Percentiles rank a stretch among this genome's conserved stretches.
phyloP scores from a whole-genome alignment of 2,797 vertebrate genomes.

The Pagetopsis macropterus region DNA sequence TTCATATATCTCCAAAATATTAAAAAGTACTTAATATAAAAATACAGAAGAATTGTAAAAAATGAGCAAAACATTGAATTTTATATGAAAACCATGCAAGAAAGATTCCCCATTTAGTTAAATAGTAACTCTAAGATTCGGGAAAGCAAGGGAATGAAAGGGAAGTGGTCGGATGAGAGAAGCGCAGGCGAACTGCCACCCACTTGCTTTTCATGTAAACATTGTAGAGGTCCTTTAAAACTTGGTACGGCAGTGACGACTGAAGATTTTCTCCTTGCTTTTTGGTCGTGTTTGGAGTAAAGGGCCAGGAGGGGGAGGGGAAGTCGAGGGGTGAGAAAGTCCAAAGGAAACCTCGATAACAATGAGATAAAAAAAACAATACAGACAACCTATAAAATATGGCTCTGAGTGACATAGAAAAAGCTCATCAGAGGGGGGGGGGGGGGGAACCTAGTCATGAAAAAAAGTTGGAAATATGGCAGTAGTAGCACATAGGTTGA shows the following conservation, averaged over 20 bases:
- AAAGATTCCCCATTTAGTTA: slow-evolving; percentile 77
- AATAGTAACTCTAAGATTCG: slow-evolving; percentile 75
- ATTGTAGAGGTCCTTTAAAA: slow-evolving; percentile 80
- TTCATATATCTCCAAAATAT: slow-evolving; percentile 86
- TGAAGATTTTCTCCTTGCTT: slow-evolving; percentile 67
- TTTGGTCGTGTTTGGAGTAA: slow-evolving; percentile 76
- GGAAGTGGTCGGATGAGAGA: slow-evolving; percentile 73
- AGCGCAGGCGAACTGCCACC: slow-evolving; percentile 68
- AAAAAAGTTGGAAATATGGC: slow-evolving; percentile 76
- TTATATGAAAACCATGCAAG: slow-evolving; percentile 86
- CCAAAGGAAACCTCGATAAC: slow-evolving; percentile 71
- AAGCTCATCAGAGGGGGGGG: slow-evolving; percentile 75
- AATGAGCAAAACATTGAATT: slow-evolving; percentile 85
- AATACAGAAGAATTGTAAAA: slow-evolving; percentile 89
- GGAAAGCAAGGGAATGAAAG: slow-evolving; percentile 69
- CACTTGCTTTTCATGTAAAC: slow-evolving; percentile 80
- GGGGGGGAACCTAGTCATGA: slow-evolving; percentile 74
- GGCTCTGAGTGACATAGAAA: slow-evolving; percentile 87
- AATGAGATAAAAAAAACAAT: slow-evolving; percentile 82
- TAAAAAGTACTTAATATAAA: slow-evolving; percentile 90
- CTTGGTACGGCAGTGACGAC: slow-evolving; percentile 82
- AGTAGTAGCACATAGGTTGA: slow-evolving; percentile 74
- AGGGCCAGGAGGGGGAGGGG: slow-evolving; percentile 26
- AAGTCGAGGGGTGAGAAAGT: slow-evolving; percentile 40
- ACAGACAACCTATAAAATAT: slow-evolving; percentile 85